Evolutionary conservation across 2,113 vertebrate genomes (phyloP).

Genomic region (Corynorhinus townsendii): DNA sequence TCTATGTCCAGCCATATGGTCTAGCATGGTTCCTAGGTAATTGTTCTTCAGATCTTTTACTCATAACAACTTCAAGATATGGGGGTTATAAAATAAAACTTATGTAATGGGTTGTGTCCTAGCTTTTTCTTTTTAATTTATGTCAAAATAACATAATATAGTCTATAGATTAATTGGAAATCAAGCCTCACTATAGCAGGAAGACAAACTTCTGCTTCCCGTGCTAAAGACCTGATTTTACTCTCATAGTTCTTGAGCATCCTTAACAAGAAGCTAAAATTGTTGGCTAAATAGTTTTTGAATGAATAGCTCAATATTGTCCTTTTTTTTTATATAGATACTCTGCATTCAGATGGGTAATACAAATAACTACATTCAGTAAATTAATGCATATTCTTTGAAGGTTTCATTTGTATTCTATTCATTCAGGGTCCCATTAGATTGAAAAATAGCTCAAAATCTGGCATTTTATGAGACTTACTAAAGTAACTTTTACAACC

Average conservation of each 20-base stretch:
- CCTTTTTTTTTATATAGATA: not conserved
- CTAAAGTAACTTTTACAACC: not conserved
- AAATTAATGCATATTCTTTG: conserved; percentile 18
- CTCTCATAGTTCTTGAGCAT: not conserved
- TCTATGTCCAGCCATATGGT: not conserved
- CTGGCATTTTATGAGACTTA: not conserved
- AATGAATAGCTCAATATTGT: not conserved
- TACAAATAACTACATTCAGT: not conserved
- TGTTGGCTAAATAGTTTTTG: not conserved
- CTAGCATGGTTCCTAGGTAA: not conserved
- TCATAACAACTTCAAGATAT: not conserved
- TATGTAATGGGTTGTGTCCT: not conserved
- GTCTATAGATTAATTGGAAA: not conserved
- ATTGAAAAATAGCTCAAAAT: not conserved
- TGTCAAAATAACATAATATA: not conserved
- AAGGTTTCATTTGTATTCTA: not conserved
- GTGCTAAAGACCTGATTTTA: not conserved
- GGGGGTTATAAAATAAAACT: not conserved
- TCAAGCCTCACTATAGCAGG: not conserved
- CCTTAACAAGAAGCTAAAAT: not conserved
- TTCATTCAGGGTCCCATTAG: not conserved
- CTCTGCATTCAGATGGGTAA: not conserved
- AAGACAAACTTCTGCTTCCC: not conserved
- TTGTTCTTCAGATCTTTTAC: conserved; percentile 6
- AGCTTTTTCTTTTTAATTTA: conserved; percentile 9